Evolutionary conservation across 2,113 vertebrate genomes (phyloP).

Genomic region (Aegithalos caudatus): DNA sequence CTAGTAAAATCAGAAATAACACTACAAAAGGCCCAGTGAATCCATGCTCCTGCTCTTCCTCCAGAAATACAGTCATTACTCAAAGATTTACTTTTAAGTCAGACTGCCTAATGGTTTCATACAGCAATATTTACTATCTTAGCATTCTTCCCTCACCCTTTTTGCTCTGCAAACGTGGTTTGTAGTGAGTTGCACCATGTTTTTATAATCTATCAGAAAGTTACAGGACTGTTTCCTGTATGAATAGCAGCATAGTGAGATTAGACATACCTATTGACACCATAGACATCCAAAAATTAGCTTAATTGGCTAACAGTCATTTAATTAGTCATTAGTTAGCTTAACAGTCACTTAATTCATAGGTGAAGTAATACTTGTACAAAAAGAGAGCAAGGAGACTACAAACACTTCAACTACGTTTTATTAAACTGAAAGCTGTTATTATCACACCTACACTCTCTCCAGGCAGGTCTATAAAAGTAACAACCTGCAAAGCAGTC

Average conservation of each 20-base stretch:
- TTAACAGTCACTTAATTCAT: background rate
- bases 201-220: background rate
- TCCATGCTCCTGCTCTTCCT: background rate
- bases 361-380: background rate
- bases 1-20: background rate
- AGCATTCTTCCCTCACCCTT: background rate
- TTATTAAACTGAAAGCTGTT: slow-evolving; percentile 28
- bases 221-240: background rate
- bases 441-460: slow-evolving; percentile 24
- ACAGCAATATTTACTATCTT: background rate
- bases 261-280: background rate
- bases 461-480: slow-evolving; percentile 36
- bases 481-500: background rate
- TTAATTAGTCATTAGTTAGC: background rate
- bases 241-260: background rate
- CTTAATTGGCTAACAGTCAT: background rate
- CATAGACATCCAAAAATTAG: background rate
- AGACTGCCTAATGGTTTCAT: background rate
- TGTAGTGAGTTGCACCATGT: background rate
- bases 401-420: slow-evolving; percentile 21
- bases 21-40: background rate
- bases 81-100: background rate
- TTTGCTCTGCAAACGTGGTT: background rate
- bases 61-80: background rate
- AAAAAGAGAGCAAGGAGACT: background rate